Base-by-base conservation (phyloP, 2,888 invertebrate species). In the Mesochorus sp. region DNA sequence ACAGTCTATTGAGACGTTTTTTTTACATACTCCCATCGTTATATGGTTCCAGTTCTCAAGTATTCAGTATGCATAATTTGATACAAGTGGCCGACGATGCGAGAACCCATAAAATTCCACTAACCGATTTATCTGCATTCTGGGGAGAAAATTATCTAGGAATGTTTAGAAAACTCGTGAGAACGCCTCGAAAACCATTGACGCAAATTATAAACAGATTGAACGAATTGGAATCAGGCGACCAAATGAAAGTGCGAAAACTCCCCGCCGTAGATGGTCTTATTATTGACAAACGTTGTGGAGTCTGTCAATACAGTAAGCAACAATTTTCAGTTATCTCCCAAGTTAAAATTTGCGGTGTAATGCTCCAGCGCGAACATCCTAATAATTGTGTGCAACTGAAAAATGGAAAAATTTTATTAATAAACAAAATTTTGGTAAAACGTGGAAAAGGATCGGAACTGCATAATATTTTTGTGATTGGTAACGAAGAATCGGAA, bases 21-120 rank as follows among this genome's bases (percentile, higher is more conserved):
- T 76, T 76, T 61, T 19, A 57, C 26, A 47, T 66, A 37, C 53
- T 74, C n/a, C 80, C 80, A 49, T 57, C 59, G 14, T 12, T 66
- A 8, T 76, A 79, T 62, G 73, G 76, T 28, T 39, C 44, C 51
- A 53, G 64, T 57, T 68, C 73, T 6, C 76, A 76, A 57, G 73
- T 76, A 12, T 51, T 76, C 2, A 80, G 37, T 14, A 64, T 76
- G 73, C 80, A 80, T 64, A 76, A 80, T 53, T 39, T 80, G 19
- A 67, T 76, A 17, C 73, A 80, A 28, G 21, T 80, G 6, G 44
- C 73, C 10, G 76, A 80, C 42, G 76, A 80, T 55, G 70, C 44
- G 31, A 8, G 26, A 34, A 21, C 57, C 26, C 62, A 73, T 67
- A 19, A 19, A 8, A 19, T 70, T 0, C 10, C 57, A 10, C 39